Percentiles rank a stretch among this genome's conserved stretches.
phyloP scores from a whole-genome alignment of 2,797 vertebrate genomes.

The Pyrocephalus nanus region DNA sequence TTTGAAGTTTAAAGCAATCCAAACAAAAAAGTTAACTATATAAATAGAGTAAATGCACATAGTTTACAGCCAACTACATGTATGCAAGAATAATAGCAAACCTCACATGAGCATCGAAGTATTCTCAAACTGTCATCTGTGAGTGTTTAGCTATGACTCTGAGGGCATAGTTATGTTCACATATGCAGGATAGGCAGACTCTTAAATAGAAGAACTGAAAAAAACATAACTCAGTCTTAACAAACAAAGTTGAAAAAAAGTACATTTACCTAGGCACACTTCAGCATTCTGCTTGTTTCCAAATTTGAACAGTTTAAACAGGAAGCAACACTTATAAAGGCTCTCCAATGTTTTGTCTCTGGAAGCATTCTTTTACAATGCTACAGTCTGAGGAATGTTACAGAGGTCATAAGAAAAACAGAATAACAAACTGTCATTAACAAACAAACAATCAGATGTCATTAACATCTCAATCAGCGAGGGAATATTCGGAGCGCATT shows the following conservation, averaged over 20 bases:
- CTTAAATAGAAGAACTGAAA: constrained; percentile 32
- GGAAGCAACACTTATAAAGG: constrained; percentile 3
- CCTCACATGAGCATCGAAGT: constrained; percentile 59
- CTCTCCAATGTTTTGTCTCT: constrained; percentile 10
- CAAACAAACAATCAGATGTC: background rate
- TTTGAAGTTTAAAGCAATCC: constrained; percentile 70
- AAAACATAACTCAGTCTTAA: constrained; percentile 26
- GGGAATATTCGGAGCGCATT: background rate
- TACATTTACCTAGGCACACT: constrained; percentile 45
- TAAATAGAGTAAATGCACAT: constrained; percentile 76
- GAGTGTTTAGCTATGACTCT: constrained; percentile 56
- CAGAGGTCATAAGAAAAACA: background rate
- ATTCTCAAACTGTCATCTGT: constrained; percentile 1
- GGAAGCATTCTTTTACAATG: constrained; percentile 20
- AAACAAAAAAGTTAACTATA: constrained; percentile 70
- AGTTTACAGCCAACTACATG: constrained; percentile 72
- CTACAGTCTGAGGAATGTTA: constrained; percentile 45
- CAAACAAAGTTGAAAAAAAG: background rate
- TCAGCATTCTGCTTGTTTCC: constrained; percentile 31
- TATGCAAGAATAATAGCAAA: constrained; percentile 68
- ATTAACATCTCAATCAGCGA: background rate
- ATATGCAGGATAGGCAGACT: constrained; percentile 70
- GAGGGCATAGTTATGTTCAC: constrained; percentile 68
- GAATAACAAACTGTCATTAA: background rate
- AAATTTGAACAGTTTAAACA: constrained; percentile 6